Base-by-base conservation (phyloP, 2,888 invertebrate genomes). In the Chymomyza caudatula region DNA sequence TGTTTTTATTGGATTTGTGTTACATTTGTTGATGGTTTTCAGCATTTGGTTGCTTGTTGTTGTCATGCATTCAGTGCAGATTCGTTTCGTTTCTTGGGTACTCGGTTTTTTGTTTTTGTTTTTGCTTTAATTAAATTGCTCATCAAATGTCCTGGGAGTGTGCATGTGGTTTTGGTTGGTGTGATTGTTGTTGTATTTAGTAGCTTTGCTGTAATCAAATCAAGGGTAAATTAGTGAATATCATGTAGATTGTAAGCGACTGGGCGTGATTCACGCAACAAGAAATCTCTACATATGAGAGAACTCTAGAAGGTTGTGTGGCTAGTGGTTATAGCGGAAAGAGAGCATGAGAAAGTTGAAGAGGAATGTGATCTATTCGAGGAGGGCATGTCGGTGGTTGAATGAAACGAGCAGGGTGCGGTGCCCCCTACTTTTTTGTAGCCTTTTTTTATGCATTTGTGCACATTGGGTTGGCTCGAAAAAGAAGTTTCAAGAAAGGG, bases 71-170 rank as follows among this genome's bases (percentile, higher is more conserved):
- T 60, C 52, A 11, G 19, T 63, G 60, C 71, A 57, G 56, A 47
- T 62, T 62, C 59, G 49, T 37, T 23, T 17, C 47, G 2, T 47
- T 47, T 4, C 47, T 47, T 19, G 13, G 47, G 17, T 17, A 17
- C 5, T 47, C 6, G 4, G 3, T 43, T 15, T 43, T 43, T 19
- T 44, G 37, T 37, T 47, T 47, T 13, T 63, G 43, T 53, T 8
- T 53, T 5, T 23, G 52, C 72, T 60, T 29, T 73, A 68, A 72
- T 68, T 72, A 72, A 72, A 72, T 65, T 68, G 49, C 63, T 59
- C 47, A 56, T 67, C 73, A 44, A 15, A 19, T 53, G 11, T 53
- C 11, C 25, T 23, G 11, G 52, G 52, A 23, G 23, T 23, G 8
- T n/a, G 52, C 2, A 22, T 37, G 29, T 37, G 29, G 29, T 20